Percentiles rank a stretch among this genome's conserved stretches.
Evolutionary conservation across 2,797 vertebrate genomes (phyloP).

Genomic region (Rhodeus uyekii): DNA sequence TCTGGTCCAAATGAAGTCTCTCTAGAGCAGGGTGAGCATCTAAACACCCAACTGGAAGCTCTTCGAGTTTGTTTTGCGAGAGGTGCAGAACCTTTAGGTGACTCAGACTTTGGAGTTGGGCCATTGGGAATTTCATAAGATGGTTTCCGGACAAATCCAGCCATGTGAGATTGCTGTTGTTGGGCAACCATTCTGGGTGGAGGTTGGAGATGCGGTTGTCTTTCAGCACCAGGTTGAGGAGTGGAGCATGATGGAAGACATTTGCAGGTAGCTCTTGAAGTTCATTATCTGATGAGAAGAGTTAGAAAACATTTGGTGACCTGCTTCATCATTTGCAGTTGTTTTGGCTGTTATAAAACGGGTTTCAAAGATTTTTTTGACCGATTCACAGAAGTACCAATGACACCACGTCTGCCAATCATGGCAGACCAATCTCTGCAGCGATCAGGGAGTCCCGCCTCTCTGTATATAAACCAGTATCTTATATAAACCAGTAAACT

Average conservation of each 20-base stretch:
- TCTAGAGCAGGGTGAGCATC: conserved; percentile 49
- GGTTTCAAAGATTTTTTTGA: no score
- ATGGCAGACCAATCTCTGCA: no score
- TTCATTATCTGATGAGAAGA: conserved; percentile 50
- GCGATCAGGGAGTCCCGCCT: no score
- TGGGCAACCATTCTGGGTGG: conserved; percentile 55
- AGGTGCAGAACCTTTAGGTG: conserved; percentile 55
- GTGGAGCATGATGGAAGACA: conserved; percentile 59
- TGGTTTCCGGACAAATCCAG: conserved; percentile 60
- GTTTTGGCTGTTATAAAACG: not conserved
- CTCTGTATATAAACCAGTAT: no score
- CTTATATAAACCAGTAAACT: no score
- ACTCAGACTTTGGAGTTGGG: conserved; percentile 51
- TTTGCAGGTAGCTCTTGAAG: conserved; percentile 50
- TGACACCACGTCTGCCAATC: no score
- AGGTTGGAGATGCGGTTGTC: conserved; percentile 57
- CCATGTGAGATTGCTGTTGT: conserved; percentile 61
- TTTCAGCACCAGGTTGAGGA: conserved; percentile 62
- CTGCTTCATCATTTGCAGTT: not conserved
- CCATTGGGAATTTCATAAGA: conserved; percentile 52
- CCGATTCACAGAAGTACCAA: no score
- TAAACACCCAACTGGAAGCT: conserved; percentile 47
- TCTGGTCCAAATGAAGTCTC: conserved; percentile 58
- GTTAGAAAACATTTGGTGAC: not conserved
- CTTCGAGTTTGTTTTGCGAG: conserved; percentile 58